phyloP scores from a whole-genome alignment of 2,888 invertebrate genomes.

The Drosophila atripex region DNA sequence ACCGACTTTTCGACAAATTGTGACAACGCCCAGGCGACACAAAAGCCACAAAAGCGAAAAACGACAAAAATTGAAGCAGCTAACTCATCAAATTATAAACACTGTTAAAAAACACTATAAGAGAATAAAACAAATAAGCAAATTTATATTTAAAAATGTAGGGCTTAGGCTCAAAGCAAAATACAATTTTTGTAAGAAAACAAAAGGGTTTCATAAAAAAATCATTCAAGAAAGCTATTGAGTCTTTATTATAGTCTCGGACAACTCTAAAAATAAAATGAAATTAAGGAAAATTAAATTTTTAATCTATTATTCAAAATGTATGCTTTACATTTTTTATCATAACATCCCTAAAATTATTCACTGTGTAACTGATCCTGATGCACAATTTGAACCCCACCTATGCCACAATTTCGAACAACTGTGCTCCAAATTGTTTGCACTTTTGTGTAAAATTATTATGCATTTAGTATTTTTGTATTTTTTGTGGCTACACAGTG shows the following conservation, averaged over 20 bases:
- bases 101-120: neutral
- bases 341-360: neutral
- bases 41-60: constrained; percentile 1
- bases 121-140: neutral
- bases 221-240: too few relatives aligned
- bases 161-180: neutral
- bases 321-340: too few relatives aligned
- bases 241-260: too few relatives aligned
- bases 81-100: constrained; percentile 6
- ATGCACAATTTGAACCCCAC: neutral
- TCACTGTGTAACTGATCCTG: neutral
- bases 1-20: constrained; percentile 54
- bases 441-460: constrained; percentile 19
- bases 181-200: neutral
- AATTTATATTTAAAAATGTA: neutral
- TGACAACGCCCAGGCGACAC: constrained; percentile 43
- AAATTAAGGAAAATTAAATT: too few relatives aligned
- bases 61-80: neutral
- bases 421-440: constrained; percentile 10
- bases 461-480: constrained; percentile 2
- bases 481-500: constrained; percentile 4
- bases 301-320: too few relatives aligned
- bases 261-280: too few relatives aligned
- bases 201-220: too few relatives aligned
- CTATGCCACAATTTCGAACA: neutral